Percentiles rank a stretch among this genome's conserved stretches.
phyloP scores from a whole-genome alignment of 2,113 vertebrate species.

The Mus musculus region GRCm39 chr4:65202001-65202500 shows the following conservation, averaged over 20 bases:
- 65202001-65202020: conserved; percentile 31
- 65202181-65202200: not conserved
- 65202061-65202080: too few species aligned
- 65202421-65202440: not conserved
- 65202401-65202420: not conserved
- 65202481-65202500: not conserved
- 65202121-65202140: not conserved
- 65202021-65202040: conserved; percentile 8
- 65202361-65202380: not conserved
- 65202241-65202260: not conserved
- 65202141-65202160: not conserved
- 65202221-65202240: not conserved
- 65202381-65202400: not conserved
- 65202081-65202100: not conserved
- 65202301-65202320: not conserved
- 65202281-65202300: not conserved
- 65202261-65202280: not conserved
- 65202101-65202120: not conserved
- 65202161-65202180: not conserved
- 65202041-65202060: not conserved
- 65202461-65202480: not conserved
- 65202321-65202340: not conserved
- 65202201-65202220: not conserved
- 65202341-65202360: not conserved
- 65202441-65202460: not conserved